Conservation (phyloP, 2,888 invertebrate genomes). For the Agrypnus murinus region DNA sequence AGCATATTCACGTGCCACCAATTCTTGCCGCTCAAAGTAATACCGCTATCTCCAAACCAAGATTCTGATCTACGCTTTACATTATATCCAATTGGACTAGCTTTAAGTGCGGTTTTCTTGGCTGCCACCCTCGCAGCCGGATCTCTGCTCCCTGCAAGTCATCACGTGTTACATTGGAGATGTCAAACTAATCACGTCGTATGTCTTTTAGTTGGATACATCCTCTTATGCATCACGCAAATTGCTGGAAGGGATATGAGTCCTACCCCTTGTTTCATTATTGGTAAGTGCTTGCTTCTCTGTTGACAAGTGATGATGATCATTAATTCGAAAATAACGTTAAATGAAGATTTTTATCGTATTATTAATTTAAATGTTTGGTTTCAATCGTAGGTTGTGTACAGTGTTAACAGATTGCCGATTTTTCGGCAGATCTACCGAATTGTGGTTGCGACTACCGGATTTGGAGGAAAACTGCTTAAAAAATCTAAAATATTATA, state of each 20-base stretch:
- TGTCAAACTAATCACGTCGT: slow-evolving; percentile 92
- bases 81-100: slow-evolving; percentile 84
- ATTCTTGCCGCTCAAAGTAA: slow-evolving; percentile 69
- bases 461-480: too few relatives aligned
- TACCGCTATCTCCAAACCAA: slow-evolving; percentile 48
- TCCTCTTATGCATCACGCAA: slow-evolving; percentile 86
- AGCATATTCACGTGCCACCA: slow-evolving; percentile 80
- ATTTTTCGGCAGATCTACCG: too few relatives aligned
- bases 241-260: slow-evolving; percentile 78
- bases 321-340: too few relatives aligned
- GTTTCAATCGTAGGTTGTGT: too few relatives aligned
- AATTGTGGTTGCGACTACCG: too few relatives aligned
- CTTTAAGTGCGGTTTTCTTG: slow-evolving; percentile 87
- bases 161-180: slow-evolving; percentile 91
- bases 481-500: too few relatives aligned
- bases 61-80: slow-evolving; percentile 76
- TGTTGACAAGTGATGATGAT: too few relatives aligned
- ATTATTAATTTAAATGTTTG: too few relatives aligned
- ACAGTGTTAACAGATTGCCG: too few relatives aligned
- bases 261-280: slow-evolving; percentile 77
- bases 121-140: slow-evolving; percentile 87
- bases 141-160: slow-evolving; percentile 86
- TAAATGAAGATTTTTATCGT: too few relatives aligned
- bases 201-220: slow-evolving; percentile 87
- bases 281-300: slow-evolving; percentile 76